A percentile compares a stretch with the other conserved stretches of the same genome.
Conservation (phyloP, 2,888 invertebrate species). For the Agelastica alni region DNA sequence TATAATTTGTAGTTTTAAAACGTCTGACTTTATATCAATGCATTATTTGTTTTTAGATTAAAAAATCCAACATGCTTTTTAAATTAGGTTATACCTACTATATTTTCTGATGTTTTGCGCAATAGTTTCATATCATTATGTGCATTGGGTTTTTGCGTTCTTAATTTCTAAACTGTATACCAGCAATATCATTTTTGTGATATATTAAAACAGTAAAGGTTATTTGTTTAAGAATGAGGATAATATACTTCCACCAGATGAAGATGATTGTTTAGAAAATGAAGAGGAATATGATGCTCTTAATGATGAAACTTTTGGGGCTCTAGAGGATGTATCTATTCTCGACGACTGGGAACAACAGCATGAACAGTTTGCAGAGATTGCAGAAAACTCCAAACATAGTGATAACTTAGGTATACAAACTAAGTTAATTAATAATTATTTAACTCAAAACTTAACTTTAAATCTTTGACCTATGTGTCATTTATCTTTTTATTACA, state of each 20-base stretch:
- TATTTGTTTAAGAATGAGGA: conserved; percentile 49
- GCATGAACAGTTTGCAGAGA: conserved; percentile 70
- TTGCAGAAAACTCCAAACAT: conserved; percentile 60
- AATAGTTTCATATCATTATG: conserved; percentile 4
- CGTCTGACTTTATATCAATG: no score
- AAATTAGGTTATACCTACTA: conserved; percentile 19
- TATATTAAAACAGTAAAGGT: no score
- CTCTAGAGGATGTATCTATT: conserved; percentile 62
- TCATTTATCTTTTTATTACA: no score
- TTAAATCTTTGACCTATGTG: no score
- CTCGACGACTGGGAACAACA: conserved; percentile 74
- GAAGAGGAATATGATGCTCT: conserved; percentile 88
- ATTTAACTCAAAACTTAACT: no score
- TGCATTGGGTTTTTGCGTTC: no score
- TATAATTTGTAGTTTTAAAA: background rate
- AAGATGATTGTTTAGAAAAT: conserved; percentile 62
- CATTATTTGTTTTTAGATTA: background rate
- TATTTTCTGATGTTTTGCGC: conserved; percentile 14
- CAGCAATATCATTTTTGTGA: no score
- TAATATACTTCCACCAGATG: conserved; percentile 60
- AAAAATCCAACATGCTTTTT: no score
- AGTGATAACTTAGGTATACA: conserved; percentile 51
- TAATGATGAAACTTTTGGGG: conserved; percentile 91
- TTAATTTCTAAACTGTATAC: no score
- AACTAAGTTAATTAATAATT: no score